Evolutionary conservation across 2,113 vertebrate species (phyloP).

Genomic region (Oriolus oriolus): DNA sequence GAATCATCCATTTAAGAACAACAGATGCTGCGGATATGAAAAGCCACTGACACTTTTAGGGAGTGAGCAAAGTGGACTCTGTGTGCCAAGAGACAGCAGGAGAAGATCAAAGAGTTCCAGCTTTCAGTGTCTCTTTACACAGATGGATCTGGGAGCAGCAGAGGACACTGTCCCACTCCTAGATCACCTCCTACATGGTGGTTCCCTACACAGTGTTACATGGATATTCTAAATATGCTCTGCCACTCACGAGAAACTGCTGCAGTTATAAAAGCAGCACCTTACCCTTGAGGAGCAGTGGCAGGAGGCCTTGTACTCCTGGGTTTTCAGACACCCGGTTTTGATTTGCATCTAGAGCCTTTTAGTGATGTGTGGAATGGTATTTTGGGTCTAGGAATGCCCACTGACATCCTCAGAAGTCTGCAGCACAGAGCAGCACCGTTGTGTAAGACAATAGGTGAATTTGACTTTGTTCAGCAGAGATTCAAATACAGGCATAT

Average conservation of each 20-base stretch:
- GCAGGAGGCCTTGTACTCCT: neutral
- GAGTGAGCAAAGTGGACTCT: neutral
- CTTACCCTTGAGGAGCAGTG: neutral
- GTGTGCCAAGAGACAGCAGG: neutral
- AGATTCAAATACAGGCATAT: neutral
- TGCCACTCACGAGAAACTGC: neutral
- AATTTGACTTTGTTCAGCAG: neutral
- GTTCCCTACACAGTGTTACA: neutral
- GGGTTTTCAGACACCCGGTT: neutral
- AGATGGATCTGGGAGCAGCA: neutral
- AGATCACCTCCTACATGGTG: neutral
- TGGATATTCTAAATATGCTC: neutral
- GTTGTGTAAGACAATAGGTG: neutral
- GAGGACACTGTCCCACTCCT: neutral
- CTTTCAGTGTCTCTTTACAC: neutral
- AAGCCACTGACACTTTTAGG: neutral
- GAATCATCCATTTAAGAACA: neutral
- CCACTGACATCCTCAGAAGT: neutral
- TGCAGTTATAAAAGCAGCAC: neutral
- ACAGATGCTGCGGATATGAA: neutral
- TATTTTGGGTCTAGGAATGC: neutral
- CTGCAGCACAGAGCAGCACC: neutral
- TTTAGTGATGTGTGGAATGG: neutral
- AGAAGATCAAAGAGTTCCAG: neutral
- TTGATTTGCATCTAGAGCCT: neutral